Conservation (phyloP, 2,797 vertebrate genomes). For the Diglossa cyanea region DNA sequence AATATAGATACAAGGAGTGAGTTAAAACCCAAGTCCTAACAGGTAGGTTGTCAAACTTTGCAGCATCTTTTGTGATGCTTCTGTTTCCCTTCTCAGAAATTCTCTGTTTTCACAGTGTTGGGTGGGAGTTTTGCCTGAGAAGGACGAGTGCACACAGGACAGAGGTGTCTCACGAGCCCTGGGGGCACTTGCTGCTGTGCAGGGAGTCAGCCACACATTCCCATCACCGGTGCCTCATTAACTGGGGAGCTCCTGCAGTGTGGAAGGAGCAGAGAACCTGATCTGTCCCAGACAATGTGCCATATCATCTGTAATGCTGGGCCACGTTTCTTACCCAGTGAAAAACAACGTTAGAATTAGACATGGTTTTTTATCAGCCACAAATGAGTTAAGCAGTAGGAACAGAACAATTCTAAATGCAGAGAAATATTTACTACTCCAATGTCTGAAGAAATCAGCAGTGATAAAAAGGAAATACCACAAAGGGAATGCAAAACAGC, state of each 20-base stretch:
- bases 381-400: background rate
- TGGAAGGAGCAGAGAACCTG: background rate
- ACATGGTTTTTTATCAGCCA: background rate
- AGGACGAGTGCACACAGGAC: background rate
- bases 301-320: fast-evolving
- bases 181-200: background rate
- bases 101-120: background rate
- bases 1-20: background rate
- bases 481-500: background rate
- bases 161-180: background rate
- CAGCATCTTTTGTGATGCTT: background rate
- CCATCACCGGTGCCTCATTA: background rate
- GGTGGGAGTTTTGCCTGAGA: background rate
- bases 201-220: background rate
- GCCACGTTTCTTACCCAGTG: background rate
- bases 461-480: background rate
- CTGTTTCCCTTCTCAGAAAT: background rate
- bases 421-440: background rate
- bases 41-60: background rate
- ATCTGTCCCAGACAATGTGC: background rate
- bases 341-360: background rate
- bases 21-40: background rate
- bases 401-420: background rate
- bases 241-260: background rate
- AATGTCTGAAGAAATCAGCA: background rate